phyloP scores from a whole-genome alignment of 2,113 vertebrate genomes.

The Halcyon malimbica region DNA sequence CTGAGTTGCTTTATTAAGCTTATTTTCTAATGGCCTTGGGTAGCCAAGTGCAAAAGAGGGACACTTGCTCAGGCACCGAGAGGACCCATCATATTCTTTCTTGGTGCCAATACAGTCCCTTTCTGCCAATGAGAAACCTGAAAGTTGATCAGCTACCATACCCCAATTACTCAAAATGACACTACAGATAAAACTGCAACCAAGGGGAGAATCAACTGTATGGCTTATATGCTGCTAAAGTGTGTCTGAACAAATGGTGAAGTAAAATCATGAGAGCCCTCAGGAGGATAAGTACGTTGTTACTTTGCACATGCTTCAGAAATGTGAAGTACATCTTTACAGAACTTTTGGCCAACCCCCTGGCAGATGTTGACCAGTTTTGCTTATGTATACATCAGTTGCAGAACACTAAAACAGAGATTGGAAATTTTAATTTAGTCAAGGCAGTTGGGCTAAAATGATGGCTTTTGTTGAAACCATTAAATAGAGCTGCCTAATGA shows the following conservation, averaged over 20 bases:
- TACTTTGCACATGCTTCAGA: slow-evolving; percentile 87
- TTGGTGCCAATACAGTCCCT: slow-evolving; percentile 85
- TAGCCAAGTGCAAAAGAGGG: slow-evolving; percentile 87
- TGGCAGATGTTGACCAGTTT: slow-evolving; percentile 87
- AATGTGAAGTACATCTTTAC: slow-evolving; percentile 84
- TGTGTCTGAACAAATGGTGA: slow-evolving; percentile 91
- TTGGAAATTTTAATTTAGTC: slow-evolving; percentile 89
- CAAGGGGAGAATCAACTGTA: slow-evolving; percentile 95
- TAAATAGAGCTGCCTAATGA: slow-evolving; percentile 87
- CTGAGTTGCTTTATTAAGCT: slow-evolving; percentile 82
- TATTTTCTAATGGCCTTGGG: slow-evolving; percentile 85
- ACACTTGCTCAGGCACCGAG: slow-evolving; percentile 82
- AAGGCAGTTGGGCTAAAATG: slow-evolving; percentile 89
- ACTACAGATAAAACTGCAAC: slow-evolving; percentile 92
- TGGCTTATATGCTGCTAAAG: slow-evolving; percentile 86
- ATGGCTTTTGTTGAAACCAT: slow-evolving; percentile 86
- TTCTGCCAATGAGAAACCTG: slow-evolving; percentile 89
- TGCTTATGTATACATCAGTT: slow-evolving; percentile 86
- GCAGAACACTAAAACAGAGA: slow-evolving; percentile 87
- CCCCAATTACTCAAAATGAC: slow-evolving; percentile 92
- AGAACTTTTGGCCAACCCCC: slow-evolving; percentile 85
- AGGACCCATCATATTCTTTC: slow-evolving; percentile 83
- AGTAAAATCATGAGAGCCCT: slow-evolving; percentile 88
- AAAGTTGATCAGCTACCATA: slow-evolving; percentile 90
- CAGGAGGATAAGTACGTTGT: slow-evolving; percentile 80